Evolutionary conservation across 2,888 invertebrate species (phyloP).

Genomic region (Oxyscelio sp.): DNA sequence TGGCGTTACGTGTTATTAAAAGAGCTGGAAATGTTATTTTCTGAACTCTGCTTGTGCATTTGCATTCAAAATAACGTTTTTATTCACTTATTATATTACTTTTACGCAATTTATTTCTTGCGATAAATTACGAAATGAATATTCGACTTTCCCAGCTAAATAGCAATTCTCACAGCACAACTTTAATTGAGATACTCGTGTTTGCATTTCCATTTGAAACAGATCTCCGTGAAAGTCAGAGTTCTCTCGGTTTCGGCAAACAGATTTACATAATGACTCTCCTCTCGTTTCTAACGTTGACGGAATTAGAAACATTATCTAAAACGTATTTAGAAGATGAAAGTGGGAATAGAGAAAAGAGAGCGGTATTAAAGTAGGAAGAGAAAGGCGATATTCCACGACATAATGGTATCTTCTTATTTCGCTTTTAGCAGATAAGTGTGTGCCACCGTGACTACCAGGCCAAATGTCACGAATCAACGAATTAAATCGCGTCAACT

Average conservation of each 20-base stretch:
- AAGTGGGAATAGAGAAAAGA: slow-evolving; percentile 14
- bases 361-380: not conserved
- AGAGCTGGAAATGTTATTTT: too few relatives aligned
- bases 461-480: slow-evolving; percentile 20
- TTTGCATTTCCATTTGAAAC: not conserved
- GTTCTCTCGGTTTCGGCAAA: too few relatives aligned
- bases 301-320: not conserved
- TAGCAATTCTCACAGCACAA: too few relatives aligned
- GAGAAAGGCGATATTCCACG: slow-evolving; percentile 15
- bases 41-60: too few relatives aligned
- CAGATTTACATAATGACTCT: not conserved
- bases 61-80: too few relatives aligned
- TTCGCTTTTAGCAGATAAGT: slow-evolving; percentile 35
- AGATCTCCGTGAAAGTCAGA: too few relatives aligned
- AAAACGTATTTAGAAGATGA: slow-evolving; percentile 21
- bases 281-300: not conserved
- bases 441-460: slow-evolving; percentile 14
- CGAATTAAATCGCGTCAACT: slow-evolving; percentile 6
- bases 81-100: too few relatives aligned
- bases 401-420: slow-evolving; percentile 26
- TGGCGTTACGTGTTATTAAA: too few relatives aligned
- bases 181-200: too few relatives aligned
- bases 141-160: too few relatives aligned
- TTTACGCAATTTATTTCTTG: too few relatives aligned
- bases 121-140: too few relatives aligned